These are phyloP conservation scores for Bathynomus jamesi DNA, from an alignment of 1,140 invertebrate species.

Conservation along the genomic window DNA sequence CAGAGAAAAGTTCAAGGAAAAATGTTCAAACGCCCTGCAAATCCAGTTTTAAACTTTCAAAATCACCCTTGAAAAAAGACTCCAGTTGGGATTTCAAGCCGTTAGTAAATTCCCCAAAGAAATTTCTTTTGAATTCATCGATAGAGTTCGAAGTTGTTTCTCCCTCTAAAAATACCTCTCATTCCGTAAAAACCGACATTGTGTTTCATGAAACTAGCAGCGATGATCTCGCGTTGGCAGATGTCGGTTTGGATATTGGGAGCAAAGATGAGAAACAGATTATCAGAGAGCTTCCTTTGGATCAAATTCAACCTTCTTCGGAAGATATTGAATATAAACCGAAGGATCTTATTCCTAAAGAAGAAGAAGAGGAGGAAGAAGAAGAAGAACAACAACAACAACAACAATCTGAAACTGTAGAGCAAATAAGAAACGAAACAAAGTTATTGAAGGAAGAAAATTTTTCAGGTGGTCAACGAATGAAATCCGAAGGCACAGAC, in stretches of 20 bases:
- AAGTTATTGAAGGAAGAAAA: no score
- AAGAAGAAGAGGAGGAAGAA: no score
- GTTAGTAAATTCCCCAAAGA: background rate
- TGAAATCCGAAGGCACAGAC: no score
- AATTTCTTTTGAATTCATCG: background rate
- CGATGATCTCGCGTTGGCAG: no score
- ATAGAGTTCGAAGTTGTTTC: background rate
- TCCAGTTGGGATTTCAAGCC: background rate
- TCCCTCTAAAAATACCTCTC: background rate
- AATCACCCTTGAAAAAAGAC: background rate
- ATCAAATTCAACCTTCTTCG: no score
- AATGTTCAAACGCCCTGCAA: background rate
- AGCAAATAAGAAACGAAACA: no score
- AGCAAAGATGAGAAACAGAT: background rate
- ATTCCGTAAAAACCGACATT: background rate
- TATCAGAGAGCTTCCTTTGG: background rate
- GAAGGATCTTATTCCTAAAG: no score
- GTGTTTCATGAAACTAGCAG: background rate
- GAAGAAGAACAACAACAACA: no score
- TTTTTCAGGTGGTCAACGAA: no score
- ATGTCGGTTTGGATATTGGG: background rate
- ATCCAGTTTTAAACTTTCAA: no score
- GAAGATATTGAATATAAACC: no score
- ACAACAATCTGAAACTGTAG: no score
- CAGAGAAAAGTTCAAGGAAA: background rate